A percentile compares a stretch with the other conserved stretches of the same genome.
Conservation (phyloP, 1,140 invertebrate genomes). For the Mylabris phalerata region DNA sequence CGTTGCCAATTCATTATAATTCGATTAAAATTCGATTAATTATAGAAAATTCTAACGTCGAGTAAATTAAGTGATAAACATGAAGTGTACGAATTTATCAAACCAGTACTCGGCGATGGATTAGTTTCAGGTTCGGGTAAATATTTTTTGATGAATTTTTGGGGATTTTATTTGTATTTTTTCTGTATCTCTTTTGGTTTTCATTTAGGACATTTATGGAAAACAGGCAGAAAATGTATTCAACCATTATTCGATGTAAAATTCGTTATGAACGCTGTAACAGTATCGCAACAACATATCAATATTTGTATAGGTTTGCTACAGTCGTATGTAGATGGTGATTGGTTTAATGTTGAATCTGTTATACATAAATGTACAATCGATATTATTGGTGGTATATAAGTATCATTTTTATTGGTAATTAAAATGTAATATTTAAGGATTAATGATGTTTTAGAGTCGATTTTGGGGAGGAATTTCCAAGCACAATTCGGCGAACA, state of each 20-base stretch:
- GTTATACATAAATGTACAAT: background rate
- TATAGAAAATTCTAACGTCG: conserved; percentile 25
- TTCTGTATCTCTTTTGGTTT: background rate
- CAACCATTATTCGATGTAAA: conserved; percentile 8
- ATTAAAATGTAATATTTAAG: too few relatives aligned
- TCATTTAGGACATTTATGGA: conserved; percentile 14
- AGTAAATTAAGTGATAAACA: conserved; percentile 19
- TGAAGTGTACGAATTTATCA: conserved; percentile 22
- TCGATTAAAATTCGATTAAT: background rate
- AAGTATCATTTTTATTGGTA: background rate
- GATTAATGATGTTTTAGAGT: conserved; percentile 9
- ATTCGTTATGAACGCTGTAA: conserved; percentile 7
- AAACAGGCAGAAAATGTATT: conserved; percentile 14
- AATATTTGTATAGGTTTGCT: conserved; percentile 4
- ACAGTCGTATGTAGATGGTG: background rate
- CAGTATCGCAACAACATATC: background rate
- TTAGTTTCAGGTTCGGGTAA: conserved; percentile 24
- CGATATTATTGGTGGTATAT: conserved; percentile 6
- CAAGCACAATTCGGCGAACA: conserved; percentile 14
- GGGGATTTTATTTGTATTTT: conserved; percentile 1
- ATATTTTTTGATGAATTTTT: too few relatives aligned
- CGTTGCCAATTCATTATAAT: background rate
- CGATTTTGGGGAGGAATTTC: conserved; percentile 11
- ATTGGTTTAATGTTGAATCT: conserved; percentile 7
- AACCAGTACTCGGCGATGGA: conserved; percentile 21